Evolutionary conservation across 2,113 vertebrate genomes (phyloP).

Genomic region (Circaetus gallicus): DNA sequence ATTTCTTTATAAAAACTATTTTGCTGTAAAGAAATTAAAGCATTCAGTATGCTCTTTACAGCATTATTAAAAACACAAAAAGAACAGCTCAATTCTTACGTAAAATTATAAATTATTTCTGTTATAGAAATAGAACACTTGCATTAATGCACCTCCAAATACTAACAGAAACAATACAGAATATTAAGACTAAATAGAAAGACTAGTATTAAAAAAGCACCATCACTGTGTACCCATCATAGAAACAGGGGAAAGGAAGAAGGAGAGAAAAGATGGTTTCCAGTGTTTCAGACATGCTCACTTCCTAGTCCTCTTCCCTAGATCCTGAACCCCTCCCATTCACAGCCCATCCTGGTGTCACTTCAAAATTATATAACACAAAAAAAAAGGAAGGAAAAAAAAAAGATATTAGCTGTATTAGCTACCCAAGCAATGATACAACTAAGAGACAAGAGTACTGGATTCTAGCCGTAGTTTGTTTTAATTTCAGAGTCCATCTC

Average conservation of each 20-base stretch:
- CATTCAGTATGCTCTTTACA: background rate
- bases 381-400: background rate
- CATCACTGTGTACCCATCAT: background rate
- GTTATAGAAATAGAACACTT: background rate
- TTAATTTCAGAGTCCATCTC: background rate
- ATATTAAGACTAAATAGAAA: background rate
- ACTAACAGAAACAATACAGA: background rate
- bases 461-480: background rate
- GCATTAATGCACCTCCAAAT: background rate
- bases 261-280: background rate
- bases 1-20: background rate
- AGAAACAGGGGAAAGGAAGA: background rate
- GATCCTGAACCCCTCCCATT: background rate
- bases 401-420: background rate
- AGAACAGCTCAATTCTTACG: background rate
- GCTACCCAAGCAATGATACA: background rate
- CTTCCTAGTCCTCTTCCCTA: background rate
- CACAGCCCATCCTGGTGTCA: background rate
- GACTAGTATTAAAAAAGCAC: background rate
- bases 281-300: background rate
- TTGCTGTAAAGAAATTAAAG: background rate
- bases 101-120: background rate
- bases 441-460: background rate
- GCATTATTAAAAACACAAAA: background rate
- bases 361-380: background rate